Percentiles rank a stretch among this genome's conserved stretches.
Conservation (phyloP, 2,888 invertebrate species). For the Stenolophus ochropezus region DNA sequence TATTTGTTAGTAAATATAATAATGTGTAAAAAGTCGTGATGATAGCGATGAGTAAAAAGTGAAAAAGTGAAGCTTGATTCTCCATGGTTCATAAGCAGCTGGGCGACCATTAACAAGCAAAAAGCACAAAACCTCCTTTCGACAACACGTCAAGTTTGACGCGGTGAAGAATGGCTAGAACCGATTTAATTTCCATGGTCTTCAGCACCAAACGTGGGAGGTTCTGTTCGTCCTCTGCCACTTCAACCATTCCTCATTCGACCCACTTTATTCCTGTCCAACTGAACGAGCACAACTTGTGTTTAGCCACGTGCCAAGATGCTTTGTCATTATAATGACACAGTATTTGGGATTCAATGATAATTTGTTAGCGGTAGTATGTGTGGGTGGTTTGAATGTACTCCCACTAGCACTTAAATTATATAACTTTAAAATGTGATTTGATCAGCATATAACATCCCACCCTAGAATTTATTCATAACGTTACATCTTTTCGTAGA, state of each 20-base stretch:
- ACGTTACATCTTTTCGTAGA: too few species aligned
- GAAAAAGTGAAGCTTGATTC: background rate
- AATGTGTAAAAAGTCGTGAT: too few species aligned
- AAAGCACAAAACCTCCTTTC: conserved; percentile 14
- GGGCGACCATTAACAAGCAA: background rate
- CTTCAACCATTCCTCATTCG: background rate
- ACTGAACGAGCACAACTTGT: background rate
- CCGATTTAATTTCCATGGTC: conserved; percentile 44
- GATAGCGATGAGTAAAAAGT: too few species aligned
- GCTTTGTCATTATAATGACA: conserved; percentile 53
- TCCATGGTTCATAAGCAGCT: background rate
- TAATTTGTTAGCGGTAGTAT: conserved; percentile 38
- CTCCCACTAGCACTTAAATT: too few species aligned
- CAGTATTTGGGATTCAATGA: conserved; percentile 16
- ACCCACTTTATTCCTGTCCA: background rate
- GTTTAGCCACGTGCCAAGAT: background rate
- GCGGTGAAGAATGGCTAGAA: conserved; percentile 43
- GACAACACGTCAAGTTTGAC: conserved; percentile 43
- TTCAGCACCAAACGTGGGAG: background rate
- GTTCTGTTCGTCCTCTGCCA: background rate
- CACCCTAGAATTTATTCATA: too few species aligned
- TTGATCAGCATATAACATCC: too few species aligned
- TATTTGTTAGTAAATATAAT: too few species aligned
- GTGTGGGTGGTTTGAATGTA: background rate
- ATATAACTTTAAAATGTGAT: too few species aligned